phyloP scores from a whole-genome alignment of 1,140 invertebrate genomes.

The Babylonia areolata region DNA sequence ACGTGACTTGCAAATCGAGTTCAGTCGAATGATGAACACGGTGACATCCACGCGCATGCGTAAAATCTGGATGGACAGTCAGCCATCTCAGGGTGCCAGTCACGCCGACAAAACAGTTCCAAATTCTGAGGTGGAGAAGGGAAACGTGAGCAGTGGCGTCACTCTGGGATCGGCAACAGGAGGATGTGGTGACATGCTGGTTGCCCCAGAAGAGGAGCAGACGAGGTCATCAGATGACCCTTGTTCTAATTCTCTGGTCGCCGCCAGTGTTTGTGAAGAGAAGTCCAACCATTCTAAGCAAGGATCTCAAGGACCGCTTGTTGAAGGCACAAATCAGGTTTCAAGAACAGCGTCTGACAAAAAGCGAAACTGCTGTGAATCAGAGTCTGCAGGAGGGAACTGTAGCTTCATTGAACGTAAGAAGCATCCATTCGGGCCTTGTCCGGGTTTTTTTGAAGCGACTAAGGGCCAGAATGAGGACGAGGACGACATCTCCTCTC shows the following conservation, averaged over 20 bases:
- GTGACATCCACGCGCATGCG: slow-evolving; percentile 34
- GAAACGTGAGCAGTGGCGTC: background rate
- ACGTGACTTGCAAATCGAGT: slow-evolving; percentile 32
- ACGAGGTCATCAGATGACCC: background rate
- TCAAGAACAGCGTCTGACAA: background rate
- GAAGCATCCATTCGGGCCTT: background rate
- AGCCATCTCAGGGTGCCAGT: background rate
- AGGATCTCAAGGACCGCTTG: background rate
- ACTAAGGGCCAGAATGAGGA: background rate
- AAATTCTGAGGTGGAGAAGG: background rate
- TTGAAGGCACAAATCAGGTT: background rate
- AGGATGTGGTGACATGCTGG: background rate
- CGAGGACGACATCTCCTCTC: slow-evolving; percentile 30
- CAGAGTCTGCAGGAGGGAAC: background rate
- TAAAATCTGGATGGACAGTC: slow-evolving; percentile 26
- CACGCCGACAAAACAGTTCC: background rate
- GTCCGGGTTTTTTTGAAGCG: background rate
- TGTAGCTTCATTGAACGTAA: background rate
- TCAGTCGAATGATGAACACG: slow-evolving; percentile 31
- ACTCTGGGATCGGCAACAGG: background rate
- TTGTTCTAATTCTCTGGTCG: background rate
- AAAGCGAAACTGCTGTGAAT: background rate
- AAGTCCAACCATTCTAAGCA: background rate
- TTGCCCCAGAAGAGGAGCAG: background rate
- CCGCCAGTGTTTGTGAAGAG: background rate